Conservation (phyloP, 2,888 invertebrate genomes). For the Caenorhabditis plicata region DNA sequence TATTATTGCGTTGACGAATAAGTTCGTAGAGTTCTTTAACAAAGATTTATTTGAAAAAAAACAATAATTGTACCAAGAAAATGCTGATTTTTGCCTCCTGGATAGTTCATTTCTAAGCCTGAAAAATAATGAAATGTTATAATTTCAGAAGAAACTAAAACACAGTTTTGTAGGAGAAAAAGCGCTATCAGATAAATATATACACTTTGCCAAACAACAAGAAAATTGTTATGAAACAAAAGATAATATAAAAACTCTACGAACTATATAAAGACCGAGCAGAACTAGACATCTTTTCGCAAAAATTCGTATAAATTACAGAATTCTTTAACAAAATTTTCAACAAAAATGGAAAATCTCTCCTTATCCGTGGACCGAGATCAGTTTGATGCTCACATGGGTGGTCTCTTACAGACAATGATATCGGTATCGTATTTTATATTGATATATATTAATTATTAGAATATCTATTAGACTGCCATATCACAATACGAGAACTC, state of each 20-base stretch:
- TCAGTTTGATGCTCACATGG: slow-evolving; percentile 67
- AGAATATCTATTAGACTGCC: slow-evolving; percentile 65
- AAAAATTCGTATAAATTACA: slow-evolving; percentile 13
- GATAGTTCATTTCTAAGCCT: too few species aligned
- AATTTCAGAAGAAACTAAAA: too few species aligned
- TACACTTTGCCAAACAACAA: too few species aligned
- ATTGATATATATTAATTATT: not conserved
- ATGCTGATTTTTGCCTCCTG: too few species aligned
- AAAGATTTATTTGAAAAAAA: too few species aligned
- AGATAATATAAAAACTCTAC: too few species aligned
- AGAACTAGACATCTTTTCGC: not conserved
- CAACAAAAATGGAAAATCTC: slow-evolving; percentile 48
- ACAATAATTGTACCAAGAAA: too few species aligned
- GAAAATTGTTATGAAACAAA: too few species aligned
- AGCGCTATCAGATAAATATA: too few species aligned
- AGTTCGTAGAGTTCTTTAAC: not conserved
- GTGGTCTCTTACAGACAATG: slow-evolving; percentile 69
- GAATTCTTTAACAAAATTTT: slow-evolving; percentile 52
- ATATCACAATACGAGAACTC: slow-evolving; percentile 65
- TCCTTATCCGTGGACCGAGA: slow-evolving; percentile 62
- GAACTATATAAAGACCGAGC: not conserved
- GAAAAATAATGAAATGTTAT: too few species aligned
- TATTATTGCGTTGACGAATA: too few species aligned
- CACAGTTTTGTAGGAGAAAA: too few species aligned
- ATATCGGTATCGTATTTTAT: slow-evolving; percentile 66